phyloP scores from a whole-genome alignment of 2,888 invertebrate genomes.

The Esperia sulphurella region DNA sequence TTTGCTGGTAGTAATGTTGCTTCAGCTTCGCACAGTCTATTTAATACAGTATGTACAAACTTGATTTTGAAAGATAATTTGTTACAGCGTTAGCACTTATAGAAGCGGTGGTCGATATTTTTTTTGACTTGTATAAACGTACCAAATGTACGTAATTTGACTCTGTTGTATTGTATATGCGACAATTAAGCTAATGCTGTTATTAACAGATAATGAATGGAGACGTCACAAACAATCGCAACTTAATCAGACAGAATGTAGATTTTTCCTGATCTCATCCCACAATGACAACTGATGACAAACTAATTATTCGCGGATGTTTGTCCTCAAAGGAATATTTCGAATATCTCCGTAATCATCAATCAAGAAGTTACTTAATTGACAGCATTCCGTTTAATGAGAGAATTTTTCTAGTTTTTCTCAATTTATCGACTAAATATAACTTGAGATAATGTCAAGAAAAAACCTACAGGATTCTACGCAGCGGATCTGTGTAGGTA shows the following conservation, averaged over 20 bases:
- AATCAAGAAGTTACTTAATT: conserved; percentile 6
- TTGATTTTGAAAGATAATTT: no score
- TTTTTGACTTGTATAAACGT: no score
- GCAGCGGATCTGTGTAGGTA: no score
- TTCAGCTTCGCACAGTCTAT: no score
- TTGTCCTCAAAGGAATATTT: conserved; percentile 5
- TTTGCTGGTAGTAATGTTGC: no score
- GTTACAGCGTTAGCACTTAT: no score
- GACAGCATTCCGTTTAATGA: conserved; percentile 6
- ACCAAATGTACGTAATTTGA: no score
- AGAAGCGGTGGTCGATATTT: no score
- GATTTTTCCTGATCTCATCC: conserved; percentile 6
- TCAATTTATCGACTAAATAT: background rate
- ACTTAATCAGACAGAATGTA: conserved; percentile 5
- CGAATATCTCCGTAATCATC: conserved; percentile 4
- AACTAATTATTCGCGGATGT: conserved; percentile 13
- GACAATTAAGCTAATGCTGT: background rate
- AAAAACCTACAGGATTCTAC: no score
- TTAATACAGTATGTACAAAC: no score
- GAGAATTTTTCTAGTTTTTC: conserved; percentile 2
- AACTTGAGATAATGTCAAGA: no score
- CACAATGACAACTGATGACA: no score
- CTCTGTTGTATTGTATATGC: background rate
- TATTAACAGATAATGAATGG: background rate
- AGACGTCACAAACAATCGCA: conserved; percentile 6